phyloP scores from a whole-genome alignment of 2,113 vertebrate species.

The Anguilla rostrata region DNA sequence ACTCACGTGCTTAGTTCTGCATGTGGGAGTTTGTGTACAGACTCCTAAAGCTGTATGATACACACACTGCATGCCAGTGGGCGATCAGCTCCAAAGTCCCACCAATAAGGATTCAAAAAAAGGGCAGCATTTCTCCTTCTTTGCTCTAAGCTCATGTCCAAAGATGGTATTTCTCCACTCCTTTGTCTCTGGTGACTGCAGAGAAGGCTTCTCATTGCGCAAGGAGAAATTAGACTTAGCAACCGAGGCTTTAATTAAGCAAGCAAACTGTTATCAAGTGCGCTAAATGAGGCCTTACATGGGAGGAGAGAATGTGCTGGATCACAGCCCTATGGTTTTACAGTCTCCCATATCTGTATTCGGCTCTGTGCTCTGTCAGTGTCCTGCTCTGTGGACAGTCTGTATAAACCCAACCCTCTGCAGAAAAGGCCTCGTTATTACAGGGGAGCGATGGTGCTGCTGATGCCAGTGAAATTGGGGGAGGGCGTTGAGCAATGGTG shows the following conservation, averaged over 20 bases:
- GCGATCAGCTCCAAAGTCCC: not conserved
- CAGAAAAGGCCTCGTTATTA: conserved; percentile 34
- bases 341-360: not conserved
- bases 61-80: not conserved
- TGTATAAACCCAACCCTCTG: not conserved
- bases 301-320: not conserved
- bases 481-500: conserved; percentile 1
- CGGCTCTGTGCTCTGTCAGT: not conserved
- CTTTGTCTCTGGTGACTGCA: not conserved
- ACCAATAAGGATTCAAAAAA: too few relatives aligned
- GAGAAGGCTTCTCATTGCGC: not conserved
- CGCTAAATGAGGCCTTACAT: not conserved
- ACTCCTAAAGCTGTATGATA: too few relatives aligned
- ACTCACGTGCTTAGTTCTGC: not conserved
- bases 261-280: not conserved
- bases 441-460: conserved; percentile 31
- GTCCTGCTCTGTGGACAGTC: not conserved
- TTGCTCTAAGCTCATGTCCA: not conserved
- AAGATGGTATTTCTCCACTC: not conserved
- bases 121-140: not conserved
- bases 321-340: not conserved
- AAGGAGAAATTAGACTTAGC: not conserved
- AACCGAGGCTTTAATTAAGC: conserved; percentile 3
- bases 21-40: too few relatives aligned
- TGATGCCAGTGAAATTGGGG: conserved; percentile 30